phyloP scores from a whole-genome alignment of 2,888 invertebrate species.

The Pandemis heparana region DNA sequence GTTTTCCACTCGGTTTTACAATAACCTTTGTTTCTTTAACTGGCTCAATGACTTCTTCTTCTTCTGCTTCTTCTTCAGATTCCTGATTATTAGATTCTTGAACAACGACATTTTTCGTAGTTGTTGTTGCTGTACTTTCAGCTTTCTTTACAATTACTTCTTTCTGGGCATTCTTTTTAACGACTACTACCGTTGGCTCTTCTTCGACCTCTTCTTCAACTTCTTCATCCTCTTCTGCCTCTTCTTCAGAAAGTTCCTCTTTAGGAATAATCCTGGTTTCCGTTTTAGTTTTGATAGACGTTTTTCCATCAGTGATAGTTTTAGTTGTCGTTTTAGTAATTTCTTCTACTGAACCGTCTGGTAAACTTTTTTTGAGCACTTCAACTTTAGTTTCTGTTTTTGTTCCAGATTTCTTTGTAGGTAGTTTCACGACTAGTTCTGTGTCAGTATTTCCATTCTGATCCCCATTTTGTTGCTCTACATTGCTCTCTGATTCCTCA shows the following conservation, averaged over 20 bases:
- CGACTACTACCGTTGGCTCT: slow-evolving; percentile 48
- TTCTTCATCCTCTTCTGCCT: slow-evolving; percentile 56
- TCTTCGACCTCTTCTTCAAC: slow-evolving; percentile 63
- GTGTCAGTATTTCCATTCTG: slow-evolving; percentile 74
- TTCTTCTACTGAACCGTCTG: slow-evolving; percentile 76
- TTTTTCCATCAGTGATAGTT: slow-evolving; percentile 77
- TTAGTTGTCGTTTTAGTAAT: slow-evolving; percentile 77
- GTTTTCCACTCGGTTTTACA: slow-evolving; percentile 49
- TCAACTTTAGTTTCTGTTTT: slow-evolving; percentile 80
- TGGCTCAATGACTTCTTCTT: slow-evolving; percentile 57
- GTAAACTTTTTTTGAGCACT: slow-evolving; percentile 69
- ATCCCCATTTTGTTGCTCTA: slow-evolving; percentile 61
- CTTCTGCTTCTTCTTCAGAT: slow-evolving; percentile 50
- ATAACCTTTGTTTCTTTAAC: slow-evolving; percentile 57
- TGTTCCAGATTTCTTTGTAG: slow-evolving; percentile 72
- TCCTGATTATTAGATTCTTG: slow-evolving; percentile 53
- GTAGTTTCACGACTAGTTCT: slow-evolving; percentile 71
- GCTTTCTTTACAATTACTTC: slow-evolving; percentile 63
- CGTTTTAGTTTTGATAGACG: slow-evolving; percentile 75
- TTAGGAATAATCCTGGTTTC: slow-evolving; percentile 76
- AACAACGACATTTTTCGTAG: slow-evolving; percentile 70
- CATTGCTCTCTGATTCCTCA: slow-evolving; percentile 56
- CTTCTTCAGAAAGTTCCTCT: slow-evolving; percentile 58
- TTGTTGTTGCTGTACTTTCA: slow-evolving; percentile 69
- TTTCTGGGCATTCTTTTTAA: slow-evolving; percentile 56